Percentiles rank a stretch among this genome's conserved stretches.
These are phyloP conservation scores for Ispidina lecontei DNA, from an alignment of 2,797 vertebrate species.

Conservation along the genomic window DNA sequence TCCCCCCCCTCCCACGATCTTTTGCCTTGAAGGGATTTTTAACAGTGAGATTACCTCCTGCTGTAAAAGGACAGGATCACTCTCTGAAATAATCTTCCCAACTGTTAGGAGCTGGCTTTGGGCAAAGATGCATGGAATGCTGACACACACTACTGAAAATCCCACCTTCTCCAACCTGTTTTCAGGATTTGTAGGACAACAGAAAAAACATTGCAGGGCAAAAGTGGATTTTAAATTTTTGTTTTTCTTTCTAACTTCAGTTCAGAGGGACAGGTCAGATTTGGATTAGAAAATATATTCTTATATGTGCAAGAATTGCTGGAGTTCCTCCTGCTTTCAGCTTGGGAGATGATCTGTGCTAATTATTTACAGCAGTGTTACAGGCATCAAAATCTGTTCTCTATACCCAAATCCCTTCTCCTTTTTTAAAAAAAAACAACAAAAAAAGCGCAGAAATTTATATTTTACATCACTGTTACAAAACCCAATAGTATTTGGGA, in stretches of 20 bases:
- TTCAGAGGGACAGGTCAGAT: background rate
- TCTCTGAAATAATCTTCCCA: slow-evolving; percentile 28
- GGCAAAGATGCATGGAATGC: background rate
- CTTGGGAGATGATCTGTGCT: background rate
- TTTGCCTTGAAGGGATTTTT: slow-evolving; percentile 39
- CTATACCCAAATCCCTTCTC: background rate
- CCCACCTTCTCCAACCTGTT: background rate
- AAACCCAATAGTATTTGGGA: background rate
- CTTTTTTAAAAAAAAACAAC: background rate
- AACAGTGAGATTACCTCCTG: slow-evolving; percentile 7
- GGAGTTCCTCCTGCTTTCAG: background rate
- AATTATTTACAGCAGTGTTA: background rate
- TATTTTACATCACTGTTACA: slow-evolving; percentile 1
- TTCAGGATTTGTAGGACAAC: background rate
- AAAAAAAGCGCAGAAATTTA: background rate
- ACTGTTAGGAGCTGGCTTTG: slow-evolving; percentile 12
- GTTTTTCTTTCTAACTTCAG: background rate
- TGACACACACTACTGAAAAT: slow-evolving; percentile 6
- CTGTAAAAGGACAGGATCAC: slow-evolving; percentile 1
- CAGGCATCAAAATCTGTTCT: background rate
- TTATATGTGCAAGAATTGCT: background rate
- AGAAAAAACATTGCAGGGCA: background rate
- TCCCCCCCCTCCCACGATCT: background rate
- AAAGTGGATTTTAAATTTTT: background rate
- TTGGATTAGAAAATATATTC: background rate